Percentiles rank a stretch among this genome's conserved stretches.
Evolutionary conservation across 2,113 vertebrate species (phyloP).

Genomic region (Condylura cristata): DNA sequence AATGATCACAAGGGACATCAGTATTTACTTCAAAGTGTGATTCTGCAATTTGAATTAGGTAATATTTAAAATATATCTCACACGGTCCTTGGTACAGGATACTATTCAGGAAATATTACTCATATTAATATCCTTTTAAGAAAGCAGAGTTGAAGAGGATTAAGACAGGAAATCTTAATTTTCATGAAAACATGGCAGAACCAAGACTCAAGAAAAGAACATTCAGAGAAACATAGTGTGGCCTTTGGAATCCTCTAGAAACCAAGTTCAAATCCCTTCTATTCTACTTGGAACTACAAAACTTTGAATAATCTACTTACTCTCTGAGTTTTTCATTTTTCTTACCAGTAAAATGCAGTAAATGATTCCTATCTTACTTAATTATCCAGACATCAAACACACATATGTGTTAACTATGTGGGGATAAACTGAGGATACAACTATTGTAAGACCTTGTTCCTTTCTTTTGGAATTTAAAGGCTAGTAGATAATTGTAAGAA

Average conservation of each 20-base stretch:
- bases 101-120: neutral
- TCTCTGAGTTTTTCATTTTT: neutral
- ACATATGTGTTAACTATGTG: neutral
- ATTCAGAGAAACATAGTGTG: neutral
- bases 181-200: neutral
- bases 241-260: neutral
- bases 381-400: neutral
- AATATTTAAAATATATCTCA: neutral
- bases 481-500: neutral
- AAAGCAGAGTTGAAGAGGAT: neutral
- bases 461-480: neutral
- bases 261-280: neutral
- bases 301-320: neutral
- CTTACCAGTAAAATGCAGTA: neutral
- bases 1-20: neutral
- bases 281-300: neutral
- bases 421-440: neutral
- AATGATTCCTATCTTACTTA: neutral
- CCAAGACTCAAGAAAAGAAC: neutral
- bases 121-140: neutral
- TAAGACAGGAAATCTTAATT: neutral
- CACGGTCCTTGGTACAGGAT: fast-evolving
- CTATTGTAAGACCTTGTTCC: neutral
- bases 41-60: neutral
- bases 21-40: neutral